Evolutionary conservation across 2,113 vertebrate species (phyloP).

Genomic region (human): DNA sequence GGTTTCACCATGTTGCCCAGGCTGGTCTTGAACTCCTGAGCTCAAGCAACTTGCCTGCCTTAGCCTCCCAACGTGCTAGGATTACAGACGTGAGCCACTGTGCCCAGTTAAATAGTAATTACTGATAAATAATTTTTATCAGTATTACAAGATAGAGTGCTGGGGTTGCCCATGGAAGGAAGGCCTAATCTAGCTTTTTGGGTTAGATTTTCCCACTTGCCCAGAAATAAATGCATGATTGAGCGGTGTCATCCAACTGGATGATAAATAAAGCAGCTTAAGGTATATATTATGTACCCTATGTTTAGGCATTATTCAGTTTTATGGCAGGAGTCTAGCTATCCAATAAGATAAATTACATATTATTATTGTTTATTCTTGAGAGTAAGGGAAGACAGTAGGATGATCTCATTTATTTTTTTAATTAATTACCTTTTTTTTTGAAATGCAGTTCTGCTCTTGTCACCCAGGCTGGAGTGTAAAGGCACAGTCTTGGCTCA

Average conservation of each 20-base stretch:
- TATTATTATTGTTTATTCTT: neutral
- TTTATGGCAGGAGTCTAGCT: neutral
- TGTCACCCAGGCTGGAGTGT: too few species aligned
- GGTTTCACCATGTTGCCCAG: too few species aligned
- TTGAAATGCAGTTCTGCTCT: too few species aligned
- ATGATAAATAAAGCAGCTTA: neutral
- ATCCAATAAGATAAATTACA: neutral
- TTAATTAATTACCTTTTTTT: too few species aligned
- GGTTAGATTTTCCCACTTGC: neutral
- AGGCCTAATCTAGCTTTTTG: neutral
- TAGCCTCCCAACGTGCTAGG: too few species aligned
- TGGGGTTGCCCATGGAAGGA: neutral
- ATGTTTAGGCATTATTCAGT: neutral
- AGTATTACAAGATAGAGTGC: neutral
- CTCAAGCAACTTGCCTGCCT: too few species aligned
- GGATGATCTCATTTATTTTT: neutral
- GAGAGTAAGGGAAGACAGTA: neutral
- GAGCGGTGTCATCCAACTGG: neutral
- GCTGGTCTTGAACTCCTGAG: too few species aligned
- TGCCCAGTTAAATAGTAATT: too few species aligned
- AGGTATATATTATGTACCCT: neutral
- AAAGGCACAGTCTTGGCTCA: too few species aligned
- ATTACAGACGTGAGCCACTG: too few species aligned
- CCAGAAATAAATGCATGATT: neutral
- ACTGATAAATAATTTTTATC: too few species aligned